phyloP scores from a whole-genome alignment of 2,797 vertebrate genomes.

The Hyperoplus lanceolatus region DNA sequence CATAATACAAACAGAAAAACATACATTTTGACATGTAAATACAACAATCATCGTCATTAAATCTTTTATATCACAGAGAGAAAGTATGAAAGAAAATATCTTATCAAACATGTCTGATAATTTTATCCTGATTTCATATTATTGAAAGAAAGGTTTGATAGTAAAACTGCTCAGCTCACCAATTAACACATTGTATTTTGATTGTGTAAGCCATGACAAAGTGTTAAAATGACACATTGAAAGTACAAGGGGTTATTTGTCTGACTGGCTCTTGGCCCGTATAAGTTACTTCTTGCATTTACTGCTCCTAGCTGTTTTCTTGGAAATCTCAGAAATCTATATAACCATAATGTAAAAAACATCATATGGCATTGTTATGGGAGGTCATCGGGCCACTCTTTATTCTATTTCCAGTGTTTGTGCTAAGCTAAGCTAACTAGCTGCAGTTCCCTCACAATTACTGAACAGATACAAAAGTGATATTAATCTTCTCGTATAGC shows the following conservation, averaged over 20 bases:
- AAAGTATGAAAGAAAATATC: not conserved
- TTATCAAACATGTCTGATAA: not conserved
- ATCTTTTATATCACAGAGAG: not conserved
- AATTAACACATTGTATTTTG: not conserved
- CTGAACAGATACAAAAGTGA: not conserved
- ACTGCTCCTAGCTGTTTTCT: not conserved
- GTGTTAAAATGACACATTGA: too few relatives aligned
- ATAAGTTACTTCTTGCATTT: not conserved
- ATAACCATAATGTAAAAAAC: too few relatives aligned
- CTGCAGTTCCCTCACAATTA: not conserved
- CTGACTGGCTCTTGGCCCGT: not conserved
- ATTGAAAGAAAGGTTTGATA: not conserved
- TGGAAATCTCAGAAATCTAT: too few relatives aligned
- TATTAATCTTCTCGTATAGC: not conserved
- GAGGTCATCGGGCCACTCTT: too few relatives aligned
- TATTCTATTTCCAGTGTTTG: not conserved
- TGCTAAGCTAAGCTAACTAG: conserved; percentile 5
- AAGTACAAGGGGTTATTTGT: not conserved
- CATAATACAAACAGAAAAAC: too few relatives aligned
- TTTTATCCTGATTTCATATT: not conserved
- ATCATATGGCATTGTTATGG: too few relatives aligned
- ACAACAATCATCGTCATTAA: not conserved
- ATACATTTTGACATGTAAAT: not conserved
- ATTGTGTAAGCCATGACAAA: not conserved
- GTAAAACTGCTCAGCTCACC: not conserved